Evolutionary conservation across 2,797 vertebrate genomes (phyloP).

Genomic region (Simalia tracyae): DNA sequence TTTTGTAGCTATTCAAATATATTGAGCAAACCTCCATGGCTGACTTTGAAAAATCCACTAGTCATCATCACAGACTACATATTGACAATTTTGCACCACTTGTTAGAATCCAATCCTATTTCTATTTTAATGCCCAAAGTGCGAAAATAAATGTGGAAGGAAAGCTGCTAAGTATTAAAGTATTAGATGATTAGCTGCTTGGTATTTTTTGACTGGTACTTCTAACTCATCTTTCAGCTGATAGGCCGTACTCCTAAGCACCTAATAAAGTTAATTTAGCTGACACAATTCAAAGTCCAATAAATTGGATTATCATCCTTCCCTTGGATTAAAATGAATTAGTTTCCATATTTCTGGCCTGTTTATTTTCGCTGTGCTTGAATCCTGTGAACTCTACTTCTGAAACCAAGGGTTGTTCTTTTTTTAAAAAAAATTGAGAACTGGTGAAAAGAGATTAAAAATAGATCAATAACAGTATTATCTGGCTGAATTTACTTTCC

Average conservation of each 20-base stretch:
- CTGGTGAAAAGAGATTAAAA: conserved; percentile 50
- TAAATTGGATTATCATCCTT: conserved; percentile 68
- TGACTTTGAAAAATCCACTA: background rate
- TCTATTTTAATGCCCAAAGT: background rate
- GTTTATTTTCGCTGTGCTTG: conserved; percentile 62
- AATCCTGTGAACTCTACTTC: conserved; percentile 57
- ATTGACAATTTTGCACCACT: too few relatives aligned
- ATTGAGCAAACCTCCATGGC: background rate
- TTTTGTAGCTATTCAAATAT: background rate
- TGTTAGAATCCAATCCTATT: background rate
- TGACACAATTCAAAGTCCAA: conserved; percentile 60
- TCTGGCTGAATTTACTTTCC: conserved; percentile 33
- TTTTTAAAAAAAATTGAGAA: conserved; percentile 20
- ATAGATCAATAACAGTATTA: conserved; percentile 52
- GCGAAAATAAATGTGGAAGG: background rate
- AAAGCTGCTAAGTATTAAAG: too few relatives aligned
- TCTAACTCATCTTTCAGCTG: conserved; percentile 33
- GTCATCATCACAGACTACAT: background rate
- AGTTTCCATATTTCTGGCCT: conserved; percentile 61
- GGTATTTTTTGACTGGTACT: background rate
- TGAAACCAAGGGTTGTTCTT: conserved; percentile 43
- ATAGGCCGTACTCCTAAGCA: background rate
- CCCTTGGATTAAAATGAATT: conserved; percentile 68
- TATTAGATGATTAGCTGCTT: background rate
- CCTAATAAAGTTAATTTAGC: conserved; percentile 51